Evolutionary conservation across 2,797 vertebrate species (phyloP).

Genomic region (Gallinago nigripennis): DNA sequence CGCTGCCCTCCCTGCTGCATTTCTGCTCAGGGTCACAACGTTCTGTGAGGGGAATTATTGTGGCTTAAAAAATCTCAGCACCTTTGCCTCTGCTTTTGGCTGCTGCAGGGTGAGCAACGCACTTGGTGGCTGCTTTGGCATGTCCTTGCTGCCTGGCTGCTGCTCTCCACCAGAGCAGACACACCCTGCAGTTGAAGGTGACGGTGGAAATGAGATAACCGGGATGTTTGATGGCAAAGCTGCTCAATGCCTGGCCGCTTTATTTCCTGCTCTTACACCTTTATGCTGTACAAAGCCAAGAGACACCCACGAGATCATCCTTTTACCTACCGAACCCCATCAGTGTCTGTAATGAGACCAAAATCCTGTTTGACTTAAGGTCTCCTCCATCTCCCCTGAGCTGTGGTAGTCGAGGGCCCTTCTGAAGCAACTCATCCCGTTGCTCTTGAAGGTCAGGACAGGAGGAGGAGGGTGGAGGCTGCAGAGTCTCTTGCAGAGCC

Average conservation of each 20-base stretch:
- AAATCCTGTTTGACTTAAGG: fast-evolving
- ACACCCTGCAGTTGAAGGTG: not conserved
- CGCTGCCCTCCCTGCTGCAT: fast-evolving
- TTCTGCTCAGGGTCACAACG: not conserved
- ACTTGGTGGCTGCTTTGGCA: not conserved
- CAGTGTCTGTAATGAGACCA: fast-evolving
- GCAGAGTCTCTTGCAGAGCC: not conserved
- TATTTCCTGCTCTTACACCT: not conserved
- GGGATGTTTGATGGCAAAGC: not conserved
- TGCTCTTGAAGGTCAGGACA: not conserved
- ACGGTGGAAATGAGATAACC: not conserved
- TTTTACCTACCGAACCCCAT: not conserved
- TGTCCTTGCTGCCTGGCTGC: not conserved
- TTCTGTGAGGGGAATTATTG: not conserved
- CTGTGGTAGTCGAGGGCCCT: not conserved
- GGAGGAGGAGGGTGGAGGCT: not conserved
- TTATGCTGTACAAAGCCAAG: not conserved
- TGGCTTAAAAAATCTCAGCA: not conserved
- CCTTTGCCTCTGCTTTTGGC: not conserved
- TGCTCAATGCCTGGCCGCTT: not conserved
- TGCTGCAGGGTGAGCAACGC: not conserved
- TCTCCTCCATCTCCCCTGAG: not conserved
- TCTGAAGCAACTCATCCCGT: not conserved
- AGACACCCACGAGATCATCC: not conserved
- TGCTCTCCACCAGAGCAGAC: not conserved